phyloP scores from a whole-genome alignment of 30 jellyfish, hydroid and myxozoan species.

The Chironex yamaguchii region DNA sequence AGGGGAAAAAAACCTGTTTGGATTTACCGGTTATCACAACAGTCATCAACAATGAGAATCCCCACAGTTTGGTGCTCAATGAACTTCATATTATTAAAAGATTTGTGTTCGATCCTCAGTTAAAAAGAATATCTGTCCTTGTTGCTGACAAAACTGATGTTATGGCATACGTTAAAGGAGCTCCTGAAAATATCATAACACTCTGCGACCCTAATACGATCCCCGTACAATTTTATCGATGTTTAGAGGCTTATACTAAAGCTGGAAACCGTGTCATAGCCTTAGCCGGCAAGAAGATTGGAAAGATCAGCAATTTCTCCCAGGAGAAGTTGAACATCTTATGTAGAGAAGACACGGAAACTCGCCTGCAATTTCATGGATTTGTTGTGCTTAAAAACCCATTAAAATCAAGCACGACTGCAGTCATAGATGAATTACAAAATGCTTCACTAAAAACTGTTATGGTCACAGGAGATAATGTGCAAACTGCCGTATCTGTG shows the following conservation, averaged over 20 bases:
- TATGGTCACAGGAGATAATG: constrained; percentile 78
- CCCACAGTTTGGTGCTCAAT: neutral
- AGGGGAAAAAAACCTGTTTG: neutral
- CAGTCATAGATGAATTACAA: constrained; percentile 8
- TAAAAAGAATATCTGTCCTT: constrained; percentile 52
- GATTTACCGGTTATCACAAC: neutral
- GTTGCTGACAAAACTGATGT: neutral
- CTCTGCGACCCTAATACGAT: neutral
- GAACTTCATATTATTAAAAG: constrained; percentile 3
- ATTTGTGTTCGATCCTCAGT: constrained; percentile 45
- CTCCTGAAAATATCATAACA: constrained; percentile 49
- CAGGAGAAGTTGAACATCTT: neutral
- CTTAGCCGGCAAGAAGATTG: constrained; percentile 10
- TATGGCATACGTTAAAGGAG: constrained; percentile 42
- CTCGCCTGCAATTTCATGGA: constrained; percentile 41
- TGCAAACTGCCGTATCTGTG: constrained; percentile 49
- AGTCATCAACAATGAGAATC: neutral
- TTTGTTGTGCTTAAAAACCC: constrained; percentile 33
- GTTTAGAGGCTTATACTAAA: neutral
- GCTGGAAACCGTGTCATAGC: constrained; percentile 64
- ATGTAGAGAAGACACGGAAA: constrained; percentile 28
- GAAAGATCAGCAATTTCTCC: neutral
- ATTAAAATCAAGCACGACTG: constrained; percentile 3
- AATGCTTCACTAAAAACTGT: constrained; percentile 56
- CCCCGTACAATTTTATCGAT: constrained; percentile 25